These are phyloP conservation scores for Ceyx melanurus DNA, from an alignment of 2,113 vertebrate species.

Conservation along the genomic window DNA sequence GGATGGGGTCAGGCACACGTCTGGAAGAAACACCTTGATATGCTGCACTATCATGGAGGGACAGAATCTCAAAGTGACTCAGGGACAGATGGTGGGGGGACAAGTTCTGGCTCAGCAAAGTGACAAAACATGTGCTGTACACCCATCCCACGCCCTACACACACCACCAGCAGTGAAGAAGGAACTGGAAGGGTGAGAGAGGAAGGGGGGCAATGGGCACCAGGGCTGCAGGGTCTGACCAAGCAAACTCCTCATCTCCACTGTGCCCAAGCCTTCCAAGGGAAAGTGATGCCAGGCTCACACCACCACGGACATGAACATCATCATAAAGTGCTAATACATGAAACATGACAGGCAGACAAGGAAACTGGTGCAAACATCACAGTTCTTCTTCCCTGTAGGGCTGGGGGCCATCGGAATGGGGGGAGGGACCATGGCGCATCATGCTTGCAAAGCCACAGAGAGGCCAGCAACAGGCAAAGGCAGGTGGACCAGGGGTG, in stretches of 20 bases:
- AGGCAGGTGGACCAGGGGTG: neutral
- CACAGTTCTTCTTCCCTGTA: neutral
- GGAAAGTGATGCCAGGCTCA: neutral
- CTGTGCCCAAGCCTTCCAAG: accelerated
- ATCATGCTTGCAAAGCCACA: neutral
- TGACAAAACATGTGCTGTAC: accelerated
- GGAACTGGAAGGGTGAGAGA: neutral
- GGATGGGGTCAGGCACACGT: neutral
- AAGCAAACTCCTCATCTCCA: accelerated
- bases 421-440: neutral
- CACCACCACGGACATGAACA: neutral
- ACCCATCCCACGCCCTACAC: neutral
- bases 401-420: neutral
- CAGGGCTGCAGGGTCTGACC: accelerated
- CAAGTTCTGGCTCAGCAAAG: neutral
- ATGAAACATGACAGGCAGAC: neutral
- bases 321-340: slow-evolving; percentile 54
- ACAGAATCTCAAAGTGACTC: neutral
- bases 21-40: neutral
- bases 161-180: neutral
- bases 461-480: neutral
- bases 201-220: accelerated
- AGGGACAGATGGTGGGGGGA: neutral
- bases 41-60: accelerated
- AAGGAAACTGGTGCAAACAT: neutral